Evolutionary conservation across 2,113 vertebrate genomes (phyloP).

Genomic region (Solenodon paradoxus): DNA sequence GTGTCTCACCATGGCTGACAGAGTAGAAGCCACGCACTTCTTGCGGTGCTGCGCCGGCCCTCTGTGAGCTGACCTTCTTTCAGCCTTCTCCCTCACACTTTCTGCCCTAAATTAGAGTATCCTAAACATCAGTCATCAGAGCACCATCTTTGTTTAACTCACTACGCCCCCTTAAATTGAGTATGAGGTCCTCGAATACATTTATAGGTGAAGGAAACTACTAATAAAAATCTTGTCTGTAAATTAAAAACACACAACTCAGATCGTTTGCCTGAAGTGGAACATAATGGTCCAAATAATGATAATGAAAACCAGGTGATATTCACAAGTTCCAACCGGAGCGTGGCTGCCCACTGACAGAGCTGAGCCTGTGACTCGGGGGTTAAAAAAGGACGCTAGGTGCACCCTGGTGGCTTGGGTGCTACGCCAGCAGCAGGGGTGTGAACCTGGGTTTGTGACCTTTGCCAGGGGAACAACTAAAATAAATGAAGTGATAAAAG

Average conservation of each 20-base stretch:
- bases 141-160: neutral
- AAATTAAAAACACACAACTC: neutral
- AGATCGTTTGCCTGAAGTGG: neutral
- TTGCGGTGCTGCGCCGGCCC: neutral
- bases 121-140: neutral
- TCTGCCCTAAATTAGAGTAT: neutral
- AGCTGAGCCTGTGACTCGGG: neutral
- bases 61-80: neutral
- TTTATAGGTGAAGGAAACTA: neutral
- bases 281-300: neutral
- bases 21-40: neutral
- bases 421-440: too few species aligned
- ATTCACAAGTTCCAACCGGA: neutral
- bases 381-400: neutral
- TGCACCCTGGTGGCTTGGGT: too few species aligned
- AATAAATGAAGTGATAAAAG: too few species aligned
- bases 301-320: neutral
- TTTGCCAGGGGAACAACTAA: too few species aligned
- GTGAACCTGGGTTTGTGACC: too few species aligned
- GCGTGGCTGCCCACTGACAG: neutral
- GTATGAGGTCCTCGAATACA: neutral
- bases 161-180: neutral
- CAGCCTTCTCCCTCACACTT: neutral
- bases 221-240: neutral
- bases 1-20: fast-evolving